These are phyloP conservation scores for Drosophila imparisetae DNA, from an alignment of 2,888 invertebrate genomes.

Conservation along the genomic window DNA sequence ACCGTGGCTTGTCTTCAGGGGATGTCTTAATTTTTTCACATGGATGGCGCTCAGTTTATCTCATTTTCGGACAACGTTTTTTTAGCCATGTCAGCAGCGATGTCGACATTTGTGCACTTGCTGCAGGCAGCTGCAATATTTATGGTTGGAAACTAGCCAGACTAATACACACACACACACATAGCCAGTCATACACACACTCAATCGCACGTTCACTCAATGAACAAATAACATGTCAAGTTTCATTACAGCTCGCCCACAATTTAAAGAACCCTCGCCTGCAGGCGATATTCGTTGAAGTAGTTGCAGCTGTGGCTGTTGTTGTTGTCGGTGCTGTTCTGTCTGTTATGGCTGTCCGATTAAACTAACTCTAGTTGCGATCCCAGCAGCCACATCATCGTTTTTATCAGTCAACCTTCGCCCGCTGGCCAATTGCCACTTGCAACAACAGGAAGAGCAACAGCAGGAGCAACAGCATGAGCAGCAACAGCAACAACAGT, in stretches of 20 bases:
- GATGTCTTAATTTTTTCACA: not conserved
- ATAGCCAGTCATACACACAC: conserved; percentile 12
- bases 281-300: conserved; percentile 32
- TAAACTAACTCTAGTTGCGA: conserved; percentile 53
- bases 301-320: conserved; percentile 15
- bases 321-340: conserved; percentile 20
- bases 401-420: conserved; percentile 76
- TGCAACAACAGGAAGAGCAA: conserved; percentile 33
- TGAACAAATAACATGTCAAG: conserved; percentile 83
- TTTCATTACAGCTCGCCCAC: conserved; percentile 76
- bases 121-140: conserved; percentile 54
- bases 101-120: conserved; percentile 39
- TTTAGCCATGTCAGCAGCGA: conserved; percentile 23
- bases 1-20: not conserved
- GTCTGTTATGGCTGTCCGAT: conserved; percentile 45
- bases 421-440: conserved; percentile 57
- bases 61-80: conserved; percentile 19
- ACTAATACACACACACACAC: conserved; percentile 8
- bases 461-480: conserved; percentile 27
- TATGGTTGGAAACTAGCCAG: conserved; percentile 37
- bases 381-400: conserved; percentile 55
- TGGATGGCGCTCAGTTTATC: not conserved
- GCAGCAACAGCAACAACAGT: conserved; percentile 25
- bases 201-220: conserved; percentile 55
- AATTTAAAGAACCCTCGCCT: conserved; percentile 60